Conservation (phyloP, 2,888 invertebrate species). For the Cheilosia vulpina region DNA sequence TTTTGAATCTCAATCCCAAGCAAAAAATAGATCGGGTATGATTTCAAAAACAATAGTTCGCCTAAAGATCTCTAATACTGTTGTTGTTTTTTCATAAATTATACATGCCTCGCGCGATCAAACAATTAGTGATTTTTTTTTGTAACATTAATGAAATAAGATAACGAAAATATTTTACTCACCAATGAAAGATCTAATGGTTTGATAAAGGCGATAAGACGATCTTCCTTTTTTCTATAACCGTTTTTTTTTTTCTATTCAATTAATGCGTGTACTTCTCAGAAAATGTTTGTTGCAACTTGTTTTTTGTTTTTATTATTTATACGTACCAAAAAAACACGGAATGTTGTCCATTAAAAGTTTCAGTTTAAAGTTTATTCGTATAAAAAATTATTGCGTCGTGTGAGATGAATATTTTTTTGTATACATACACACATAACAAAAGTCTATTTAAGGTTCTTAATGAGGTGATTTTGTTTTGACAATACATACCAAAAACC, state of each 20-base stretch:
- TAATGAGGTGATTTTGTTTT: conserved; percentile 48
- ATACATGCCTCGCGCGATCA: conserved; percentile 50
- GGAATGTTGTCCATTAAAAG: conserved; percentile 67
- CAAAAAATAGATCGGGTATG: conserved; percentile 50
- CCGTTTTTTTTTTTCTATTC: conserved; percentile 37
- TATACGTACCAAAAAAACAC: conserved; percentile 74
- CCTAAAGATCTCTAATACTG: conserved; percentile 54
- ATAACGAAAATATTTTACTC: conserved; percentile 72
- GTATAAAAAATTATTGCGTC: conserved; percentile 47
- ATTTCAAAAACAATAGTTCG: conserved; percentile 42
- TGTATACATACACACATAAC: conserved; percentile 62
- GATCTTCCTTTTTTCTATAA: conserved; percentile 44
- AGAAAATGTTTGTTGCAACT: conserved; percentile 56
- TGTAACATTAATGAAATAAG: conserved; percentile 62
- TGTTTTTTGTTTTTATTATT: conserved; percentile 24
- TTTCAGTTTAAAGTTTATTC: conserved; percentile 35
- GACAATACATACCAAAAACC: conserved; percentile 70
- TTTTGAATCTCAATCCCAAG: conserved; percentile 60
- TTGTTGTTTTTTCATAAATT: not conserved
- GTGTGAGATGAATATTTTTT: conserved; percentile 55
- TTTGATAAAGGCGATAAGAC: conserved; percentile 50
- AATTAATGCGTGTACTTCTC: conserved; percentile 66
- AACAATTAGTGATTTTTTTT: conserved; percentile 48
- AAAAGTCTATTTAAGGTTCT: conserved; percentile 41
- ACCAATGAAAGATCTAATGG: conserved; percentile 72